These are phyloP conservation scores for Lepus townsendii DNA, from an alignment of 2,797 vertebrate genomes.

Conservation along the genomic window DNA sequence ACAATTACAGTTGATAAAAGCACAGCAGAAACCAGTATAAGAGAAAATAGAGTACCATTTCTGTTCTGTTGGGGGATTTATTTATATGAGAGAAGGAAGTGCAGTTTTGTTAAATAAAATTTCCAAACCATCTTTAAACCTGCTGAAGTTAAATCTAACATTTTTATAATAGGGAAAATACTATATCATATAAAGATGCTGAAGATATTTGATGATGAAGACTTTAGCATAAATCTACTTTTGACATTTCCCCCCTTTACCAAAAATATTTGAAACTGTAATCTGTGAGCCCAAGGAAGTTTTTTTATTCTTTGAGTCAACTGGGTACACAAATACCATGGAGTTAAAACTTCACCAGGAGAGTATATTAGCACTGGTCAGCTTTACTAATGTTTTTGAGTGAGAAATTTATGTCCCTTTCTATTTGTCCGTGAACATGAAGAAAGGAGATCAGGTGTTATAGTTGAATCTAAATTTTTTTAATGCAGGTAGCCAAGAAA, in stretches of 20 bases:
- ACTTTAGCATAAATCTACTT: slow-evolving; percentile 71
- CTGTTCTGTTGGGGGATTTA: slow-evolving; percentile 83
- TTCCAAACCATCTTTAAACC: slow-evolving; percentile 91
- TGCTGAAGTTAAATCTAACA: slow-evolving; percentile 89
- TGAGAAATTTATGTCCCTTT: slow-evolving; percentile 91
- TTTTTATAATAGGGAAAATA: slow-evolving; percentile 90
- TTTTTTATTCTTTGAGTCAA: slow-evolving; percentile 85
- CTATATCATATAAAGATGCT: slow-evolving; percentile 89
- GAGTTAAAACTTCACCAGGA: slow-evolving; percentile 82
- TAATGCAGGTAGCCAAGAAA: slow-evolving; percentile 51
- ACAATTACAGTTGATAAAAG: slow-evolving; percentile 76
- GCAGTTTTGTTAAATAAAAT: slow-evolving; percentile 92
- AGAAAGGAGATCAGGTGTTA: slow-evolving; percentile 90
- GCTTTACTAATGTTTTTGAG: slow-evolving; percentile 86
- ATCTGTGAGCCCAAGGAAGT: slow-evolving; percentile 86
- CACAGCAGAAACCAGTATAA: slow-evolving; percentile 66
- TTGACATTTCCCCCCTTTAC: slow-evolving; percentile 6
- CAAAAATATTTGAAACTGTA: slow-evolving; percentile 10
- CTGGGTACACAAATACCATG: slow-evolving; percentile 79
- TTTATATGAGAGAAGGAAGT: slow-evolving; percentile 90
- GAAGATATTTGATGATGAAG: slow-evolving; percentile 76
- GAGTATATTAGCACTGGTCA: slow-evolving; percentile 74
- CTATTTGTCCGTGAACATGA: slow-evolving; percentile 89
- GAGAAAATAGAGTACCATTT: slow-evolving; percentile 50
- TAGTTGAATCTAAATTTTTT: slow-evolving; percentile 82